Evolutionary conservation across 2,888 invertebrate genomes (phyloP), one percentile per base, ranked within the genome.

Genomic region (Tachina lurida): DNA sequence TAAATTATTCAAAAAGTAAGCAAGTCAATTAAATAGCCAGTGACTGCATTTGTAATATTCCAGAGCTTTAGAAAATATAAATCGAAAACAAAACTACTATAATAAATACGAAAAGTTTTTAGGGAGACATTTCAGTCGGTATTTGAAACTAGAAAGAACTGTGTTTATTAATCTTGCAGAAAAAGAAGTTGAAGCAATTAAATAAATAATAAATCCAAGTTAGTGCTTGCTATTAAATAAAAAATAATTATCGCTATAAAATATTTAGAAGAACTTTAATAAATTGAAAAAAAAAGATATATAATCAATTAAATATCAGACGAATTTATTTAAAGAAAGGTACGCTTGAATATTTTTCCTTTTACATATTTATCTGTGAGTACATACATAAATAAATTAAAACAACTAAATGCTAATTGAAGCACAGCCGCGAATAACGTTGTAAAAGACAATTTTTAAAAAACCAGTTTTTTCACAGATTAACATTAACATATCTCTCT

Each of bases 121-220:
- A 79, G 82, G 71, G 82, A 79, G 60, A 67, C 71, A 75, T 75
- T 83, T 79, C 86, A 86, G 86, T 86, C 75, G 71, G 54, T 54
- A 60, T 45, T 58, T 75, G 62, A 79, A 76, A 75, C 78, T 79
- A 41, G 52, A 79, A 71, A 45, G 52, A 79, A 71, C 79, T 58
- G 60, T 63, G 39, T 31, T 84, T 31, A 7, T 31, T 39, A 68
- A 58, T 75, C 31, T 60, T 68, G 49, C n/a, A 58, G 47, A 47
- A 56, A 58, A 63, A 58, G 47, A 71, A 1, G 43, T n/a, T n/a
- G 5, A 13, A 70, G 10, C 17, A 74, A 49, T 19, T 39, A 31
- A 47, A 71, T 39, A 60, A 31, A 58, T 31, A 19, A 13, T 31
- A 19, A 13, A 60, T 47, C 43, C n/a, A 71, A 63, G 54, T 19